phyloP scores from a whole-genome alignment of 2,113 vertebrate species.

The Daubentonia madagascariensis region DNA sequence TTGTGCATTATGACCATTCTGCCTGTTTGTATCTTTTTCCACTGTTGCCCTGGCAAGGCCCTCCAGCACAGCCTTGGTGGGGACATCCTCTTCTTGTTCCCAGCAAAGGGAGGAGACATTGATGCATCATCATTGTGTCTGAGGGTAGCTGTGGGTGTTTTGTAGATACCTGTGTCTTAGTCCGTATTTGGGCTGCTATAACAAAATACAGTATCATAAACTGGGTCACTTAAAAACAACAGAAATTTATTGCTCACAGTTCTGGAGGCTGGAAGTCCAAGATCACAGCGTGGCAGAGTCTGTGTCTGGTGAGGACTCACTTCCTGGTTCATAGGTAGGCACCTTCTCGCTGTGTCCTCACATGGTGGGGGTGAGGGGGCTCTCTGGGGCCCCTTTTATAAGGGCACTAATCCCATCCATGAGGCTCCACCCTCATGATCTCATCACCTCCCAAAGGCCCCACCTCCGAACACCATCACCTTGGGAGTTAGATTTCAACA shows the following conservation, averaged over 20 bases:
- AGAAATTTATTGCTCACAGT: background rate
- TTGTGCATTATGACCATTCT: too few species aligned
- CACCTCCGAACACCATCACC: background rate
- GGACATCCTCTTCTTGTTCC: background rate
- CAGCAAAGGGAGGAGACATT: background rate
- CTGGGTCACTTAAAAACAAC: background rate
- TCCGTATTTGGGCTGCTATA: background rate
- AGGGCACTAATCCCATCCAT: background rate
- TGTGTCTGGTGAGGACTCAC: background rate
- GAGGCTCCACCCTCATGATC: background rate
- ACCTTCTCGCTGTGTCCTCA: background rate
- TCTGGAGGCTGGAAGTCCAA: background rate
- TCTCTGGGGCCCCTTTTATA: background rate
- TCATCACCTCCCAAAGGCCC: background rate
- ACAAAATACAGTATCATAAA: too few species aligned
- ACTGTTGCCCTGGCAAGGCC: too few species aligned
- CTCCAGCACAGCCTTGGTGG: background rate
- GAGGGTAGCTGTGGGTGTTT: background rate
- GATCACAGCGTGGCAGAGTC: background rate
- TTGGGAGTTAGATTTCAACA: accelerated
- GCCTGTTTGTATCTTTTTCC: too few species aligned
- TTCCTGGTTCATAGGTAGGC: background rate
- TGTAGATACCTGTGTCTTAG: accelerated
- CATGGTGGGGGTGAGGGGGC: background rate
- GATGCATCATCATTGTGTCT: background rate